These are phyloP conservation scores for Atlantisia rogersi DNA, from an alignment of 2,113 vertebrate species.

Conservation along the genomic window DNA sequence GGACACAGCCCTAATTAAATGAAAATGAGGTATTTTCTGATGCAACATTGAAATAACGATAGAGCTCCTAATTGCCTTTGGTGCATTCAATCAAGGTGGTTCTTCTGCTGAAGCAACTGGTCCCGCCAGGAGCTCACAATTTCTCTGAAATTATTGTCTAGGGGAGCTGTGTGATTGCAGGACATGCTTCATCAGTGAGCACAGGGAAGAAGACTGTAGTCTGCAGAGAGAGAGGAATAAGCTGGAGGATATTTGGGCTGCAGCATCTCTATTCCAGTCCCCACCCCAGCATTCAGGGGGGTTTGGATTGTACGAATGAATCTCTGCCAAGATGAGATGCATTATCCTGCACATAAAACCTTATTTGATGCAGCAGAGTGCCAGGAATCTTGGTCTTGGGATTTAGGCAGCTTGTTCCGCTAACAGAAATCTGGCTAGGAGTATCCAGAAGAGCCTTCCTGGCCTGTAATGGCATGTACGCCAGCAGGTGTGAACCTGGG, in stretches of 20 bases:
- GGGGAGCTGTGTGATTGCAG: not conserved
- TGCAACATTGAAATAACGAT: not conserved
- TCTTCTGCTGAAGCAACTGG: not conserved
- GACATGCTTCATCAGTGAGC: not conserved
- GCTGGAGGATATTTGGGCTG: not conserved
- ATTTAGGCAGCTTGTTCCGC: not conserved
- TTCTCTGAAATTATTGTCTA: not conserved
- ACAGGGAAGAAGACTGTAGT: not conserved
- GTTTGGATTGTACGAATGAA: rapidly evolving
- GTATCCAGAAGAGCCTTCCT: not conserved
- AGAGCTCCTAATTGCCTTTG: not conserved
- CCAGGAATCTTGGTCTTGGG: not conserved
- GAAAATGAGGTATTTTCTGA: not conserved
- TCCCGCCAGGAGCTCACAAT: not conserved
- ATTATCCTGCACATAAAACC: not conserved
- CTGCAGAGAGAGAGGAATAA: not conserved
- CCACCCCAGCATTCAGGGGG: not conserved
- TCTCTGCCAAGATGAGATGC: not conserved
- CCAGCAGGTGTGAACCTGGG: not conserved
- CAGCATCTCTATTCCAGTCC: not conserved
- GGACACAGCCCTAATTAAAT: not conserved
- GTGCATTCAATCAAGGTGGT: not conserved
- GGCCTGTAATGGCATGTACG: not conserved
- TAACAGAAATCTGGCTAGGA: not conserved
- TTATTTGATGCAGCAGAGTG: not conserved